A percentile compares a stretch with the other conserved stretches of the same genome.
These are phyloP conservation scores for Ataeniobius toweri DNA, from an alignment of 2,797 vertebrate species.

Conservation along the genomic window DNA sequence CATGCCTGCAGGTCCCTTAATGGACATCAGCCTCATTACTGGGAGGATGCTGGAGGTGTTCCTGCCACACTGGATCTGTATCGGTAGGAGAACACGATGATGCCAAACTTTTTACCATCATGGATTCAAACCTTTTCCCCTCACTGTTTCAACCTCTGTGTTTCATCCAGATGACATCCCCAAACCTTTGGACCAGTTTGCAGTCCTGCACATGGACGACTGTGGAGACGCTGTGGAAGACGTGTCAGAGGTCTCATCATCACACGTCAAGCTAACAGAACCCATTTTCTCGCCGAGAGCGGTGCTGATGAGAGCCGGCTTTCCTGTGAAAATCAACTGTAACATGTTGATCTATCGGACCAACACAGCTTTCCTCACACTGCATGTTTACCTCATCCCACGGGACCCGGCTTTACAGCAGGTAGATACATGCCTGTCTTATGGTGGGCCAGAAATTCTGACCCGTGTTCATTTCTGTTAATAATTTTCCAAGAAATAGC, in stretches of 20 bases:
- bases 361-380: slow-evolving; percentile 21
- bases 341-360: slow-evolving; percentile 30
- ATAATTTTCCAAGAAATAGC: too few species aligned
- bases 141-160: neutral
- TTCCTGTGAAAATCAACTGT: neutral
- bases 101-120: too few species aligned
- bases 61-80: slow-evolving; percentile 41
- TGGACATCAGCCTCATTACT: slow-evolving; percentile 20
- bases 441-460: too few species aligned
- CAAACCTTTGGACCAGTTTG: neutral
- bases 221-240: slow-evolving; percentile 33
- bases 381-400: slow-evolving; percentile 33
- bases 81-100: neutral
- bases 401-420: slow-evolving; percentile 6
- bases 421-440: too few species aligned
- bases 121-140: neutral
- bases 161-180: neutral
- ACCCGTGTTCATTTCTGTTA: neutral
- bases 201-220: slow-evolving; percentile 20
- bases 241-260: slow-evolving; percentile 2
- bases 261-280: slow-evolving; percentile 26
- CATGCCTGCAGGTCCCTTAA: slow-evolving; percentile 25
- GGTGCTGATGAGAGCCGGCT: fast-evolving
- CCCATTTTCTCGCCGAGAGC: neutral
- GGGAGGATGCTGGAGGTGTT: slow-evolving; percentile 16